Evolutionary conservation across 2,888 invertebrate species (phyloP), one percentile per base, ranked within the genome.

Genomic region (Heliconius ethilla): DNA sequence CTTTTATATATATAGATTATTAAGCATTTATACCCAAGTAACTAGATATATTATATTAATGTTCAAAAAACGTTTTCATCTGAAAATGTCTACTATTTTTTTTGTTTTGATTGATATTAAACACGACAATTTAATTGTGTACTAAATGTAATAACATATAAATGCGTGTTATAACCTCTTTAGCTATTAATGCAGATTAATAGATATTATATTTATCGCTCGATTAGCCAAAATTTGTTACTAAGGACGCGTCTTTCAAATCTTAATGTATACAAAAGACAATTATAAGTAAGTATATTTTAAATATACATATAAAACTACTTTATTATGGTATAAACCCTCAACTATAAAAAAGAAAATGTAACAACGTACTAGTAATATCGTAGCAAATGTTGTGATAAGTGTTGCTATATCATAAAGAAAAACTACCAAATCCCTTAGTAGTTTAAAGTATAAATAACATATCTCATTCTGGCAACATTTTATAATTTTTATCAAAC

Each of bases 331-430:
- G 13, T n/a, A 51, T n/a, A n/a, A 22, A 59, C 59, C n/a, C n/a
- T 59, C 11, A n/a, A n/a, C 11, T 22, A 59, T 22, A 59, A 11
- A 59, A 59, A 55, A 55, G 2, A 7, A n/a, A 3, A 59, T n/a
- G 9, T n/a, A n/a, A 59, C n/a, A n/a, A 11, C 59, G 59, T n/a
- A 59, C 10, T 10, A 0, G 18, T 51, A 51, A 51, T 7, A 51
- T 51, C 18, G n/a, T 59, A n/a, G 4, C n/a, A 59, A n/a, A 59
- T 59, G n/a, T 59, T 51, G 22, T 51, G 7, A 18, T 67, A 67
- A 67, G 25, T 67, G 67, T 67, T 67, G 67, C 67, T 67, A 40
- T 15, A 40, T 13, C 40, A 13, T 40, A 67, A 37, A 40, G 25
- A 67, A 37, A 67, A 67, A 13, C n/a, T n/a, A 37, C 67, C 40